These are phyloP conservation scores for Neelides sp. DNA, from an alignment of 1,140 invertebrate genomes.

Conservation along the genomic window DNA sequence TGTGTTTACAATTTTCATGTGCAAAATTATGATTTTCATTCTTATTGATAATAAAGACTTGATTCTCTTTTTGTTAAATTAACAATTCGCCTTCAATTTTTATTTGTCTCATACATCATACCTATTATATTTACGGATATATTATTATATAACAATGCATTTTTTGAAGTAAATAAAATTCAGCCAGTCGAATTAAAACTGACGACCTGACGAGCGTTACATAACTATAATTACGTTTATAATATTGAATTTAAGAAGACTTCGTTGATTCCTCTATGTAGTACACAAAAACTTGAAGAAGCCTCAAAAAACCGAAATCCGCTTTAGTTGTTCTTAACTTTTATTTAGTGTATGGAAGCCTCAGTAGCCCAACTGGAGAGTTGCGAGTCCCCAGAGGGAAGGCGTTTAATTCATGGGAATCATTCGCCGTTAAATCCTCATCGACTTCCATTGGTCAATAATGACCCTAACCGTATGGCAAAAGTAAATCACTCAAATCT, in stretches of 20 bases:
- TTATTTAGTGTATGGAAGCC: conserved; percentile 4
- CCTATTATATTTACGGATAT: too few species aligned
- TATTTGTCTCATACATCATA: too few species aligned
- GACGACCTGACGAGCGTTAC: neutral
- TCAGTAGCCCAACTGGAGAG: conserved; percentile 7
- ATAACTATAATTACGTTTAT: neutral
- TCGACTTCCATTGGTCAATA: conserved; percentile 20
- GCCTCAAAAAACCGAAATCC: neutral
- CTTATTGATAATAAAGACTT: too few species aligned
- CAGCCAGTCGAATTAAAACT: neutral
- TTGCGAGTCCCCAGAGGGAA: conserved; percentile 7
- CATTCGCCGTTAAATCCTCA: conserved; percentile 14
- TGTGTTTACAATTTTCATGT: too few species aligned
- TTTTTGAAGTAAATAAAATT: neutral
- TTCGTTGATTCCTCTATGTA: neutral
- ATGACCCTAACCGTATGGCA: conserved; percentile 18
- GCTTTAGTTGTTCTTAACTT: neutral
- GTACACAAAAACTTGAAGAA: neutral
- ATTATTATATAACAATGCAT: too few species aligned
- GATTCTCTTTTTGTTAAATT: too few species aligned
- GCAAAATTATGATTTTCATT: too few species aligned
- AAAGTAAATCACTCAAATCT: neutral
- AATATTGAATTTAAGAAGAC: neutral
- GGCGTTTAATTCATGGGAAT: conserved; percentile 20
- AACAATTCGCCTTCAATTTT: too few species aligned